Evolutionary conservation across 2,888 invertebrate species (phyloP), one percentile per base, ranked within the genome.

Genomic region (Nomada flava): DNA sequence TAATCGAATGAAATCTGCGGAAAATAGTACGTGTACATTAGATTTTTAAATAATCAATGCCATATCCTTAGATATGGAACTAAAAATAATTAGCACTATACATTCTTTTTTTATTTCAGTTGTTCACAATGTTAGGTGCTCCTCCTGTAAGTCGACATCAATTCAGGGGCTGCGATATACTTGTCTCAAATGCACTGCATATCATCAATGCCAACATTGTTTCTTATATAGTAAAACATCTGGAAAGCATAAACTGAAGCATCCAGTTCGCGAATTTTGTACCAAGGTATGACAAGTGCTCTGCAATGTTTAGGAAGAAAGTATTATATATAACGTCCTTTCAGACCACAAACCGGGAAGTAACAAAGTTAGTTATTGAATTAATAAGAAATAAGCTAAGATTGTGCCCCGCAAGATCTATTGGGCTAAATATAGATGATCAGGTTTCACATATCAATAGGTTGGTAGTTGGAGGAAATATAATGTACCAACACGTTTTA

Each of bases 181-280:
- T 80, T 97, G 96, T 92, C 91, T 96, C 72, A 95, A 95, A 88
- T 97, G 96, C 91, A 94, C 95, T 53, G 95, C 95, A 79, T 96
- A 96, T 90, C 95, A 95, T 89, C 95, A 96, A 87, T 97, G 96
- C 89, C 96, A 96, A 91, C 94, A 94, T 50, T 97, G 96, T 92
- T 97, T 96, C 92, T 95, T 96, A 78, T 94, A 94, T 76, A 96
- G 96, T 2, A 94, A 95, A 88, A 94, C 93, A 42, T 95, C 95
- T 79, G 95, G 95, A 88, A 95, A 95, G 52, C 96, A 97, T 91
- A 96, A 96, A 92, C 91, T 95, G 59, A 95, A 95, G 64, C 96
- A 97, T 93, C 95, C 96, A 4, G 95, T 96, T 91, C 95, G 95
- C 89, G 96, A 96, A 92, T 96, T 95, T 91, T 96, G 95, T 89